phyloP scores from a whole-genome alignment of 37 sponge, comb jelly and placozoan genomes.

The Diacarnus erythraeanus region DNA sequence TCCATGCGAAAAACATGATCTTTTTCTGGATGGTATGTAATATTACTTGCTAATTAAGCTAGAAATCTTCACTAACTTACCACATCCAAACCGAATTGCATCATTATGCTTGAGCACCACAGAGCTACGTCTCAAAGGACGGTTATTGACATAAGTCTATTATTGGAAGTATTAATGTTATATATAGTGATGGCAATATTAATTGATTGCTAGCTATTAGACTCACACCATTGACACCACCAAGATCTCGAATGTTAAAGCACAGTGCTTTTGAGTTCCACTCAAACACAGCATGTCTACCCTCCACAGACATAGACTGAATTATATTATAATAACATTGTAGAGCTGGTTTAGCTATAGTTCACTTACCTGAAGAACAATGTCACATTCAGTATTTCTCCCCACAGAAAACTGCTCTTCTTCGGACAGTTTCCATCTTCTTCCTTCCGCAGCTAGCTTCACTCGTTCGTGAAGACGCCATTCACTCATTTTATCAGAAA shows the following conservation, averaged over 20 bases:
- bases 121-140: constrained; percentile 7
- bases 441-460: neutral
- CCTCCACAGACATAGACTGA: constrained; percentile 46
- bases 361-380: constrained; percentile 17
- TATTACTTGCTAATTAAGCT: neutral
- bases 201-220: neutral
- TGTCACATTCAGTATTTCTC: constrained; percentile 8
- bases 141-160: constrained; percentile 47
- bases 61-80: neutral
- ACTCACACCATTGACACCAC: constrained; percentile 53
- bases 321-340: neutral
- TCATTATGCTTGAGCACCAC: constrained; percentile 25
- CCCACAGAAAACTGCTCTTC: constrained; percentile 1
- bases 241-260: constrained; percentile 38
- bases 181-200: neutral
- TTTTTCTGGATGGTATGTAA: constrained; percentile 9
- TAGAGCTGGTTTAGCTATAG: neutral
- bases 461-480: constrained; percentile 16
- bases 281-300: constrained; percentile 35
- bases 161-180: neutral
- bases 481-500: neutral
- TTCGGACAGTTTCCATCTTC: neutral
- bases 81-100: constrained; percentile 43
- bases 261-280: constrained; percentile 9
- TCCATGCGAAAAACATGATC: constrained; percentile 33